A percentile compares a stretch with the other conserved stretches of the same genome.
phyloP scores from a whole-genome alignment of 2,797 vertebrate species.

The Pseudopleuronectes americanus region DNA sequence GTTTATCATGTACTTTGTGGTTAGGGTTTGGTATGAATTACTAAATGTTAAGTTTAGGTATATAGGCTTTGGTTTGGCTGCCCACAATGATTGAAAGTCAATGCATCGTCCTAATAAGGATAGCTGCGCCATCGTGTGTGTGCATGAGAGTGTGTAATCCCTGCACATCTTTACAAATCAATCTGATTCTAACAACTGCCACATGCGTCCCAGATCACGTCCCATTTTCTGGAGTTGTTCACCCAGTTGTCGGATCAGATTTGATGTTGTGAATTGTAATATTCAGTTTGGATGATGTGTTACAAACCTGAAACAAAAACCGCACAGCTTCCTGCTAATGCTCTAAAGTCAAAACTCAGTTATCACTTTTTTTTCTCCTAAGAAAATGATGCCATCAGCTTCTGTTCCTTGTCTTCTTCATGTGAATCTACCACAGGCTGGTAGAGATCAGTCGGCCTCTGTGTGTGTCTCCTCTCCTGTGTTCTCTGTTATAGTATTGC shows the following conservation, averaged over 20 bases:
- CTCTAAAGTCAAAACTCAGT: slow-evolving; percentile 8
- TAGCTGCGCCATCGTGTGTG: too few relatives aligned
- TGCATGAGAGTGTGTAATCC: too few relatives aligned
- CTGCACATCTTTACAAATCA: too few relatives aligned
- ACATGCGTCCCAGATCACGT: too few relatives aligned
- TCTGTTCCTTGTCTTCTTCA: slow-evolving; percentile 16
- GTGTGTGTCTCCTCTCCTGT: slow-evolving; percentile 21
- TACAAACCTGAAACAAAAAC: not conserved
- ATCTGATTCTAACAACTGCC: too few relatives aligned
- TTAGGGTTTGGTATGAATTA: too few relatives aligned
- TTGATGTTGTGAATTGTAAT: slow-evolving; percentile 13
- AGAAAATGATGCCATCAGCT: slow-evolving; percentile 4
- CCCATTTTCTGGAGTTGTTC: slow-evolving; percentile 2
- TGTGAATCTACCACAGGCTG: slow-evolving; percentile 38
- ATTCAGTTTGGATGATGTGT: not conserved
- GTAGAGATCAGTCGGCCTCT: slow-evolving; percentile 25
- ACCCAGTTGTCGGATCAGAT: slow-evolving; percentile 14
- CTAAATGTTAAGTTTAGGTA: too few relatives aligned
- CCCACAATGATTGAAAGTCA: too few relatives aligned
- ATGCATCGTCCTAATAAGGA: too few relatives aligned
- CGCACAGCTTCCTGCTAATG: slow-evolving; percentile 9
- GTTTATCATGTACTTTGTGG: too few relatives aligned
- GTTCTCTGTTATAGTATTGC: slow-evolving; percentile 27
- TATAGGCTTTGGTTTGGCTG: too few relatives aligned
- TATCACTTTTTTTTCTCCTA: not conserved